Conservation (phyloP, 2,113 vertebrate genomes). For the Sceloporus undulatus region DNA sequence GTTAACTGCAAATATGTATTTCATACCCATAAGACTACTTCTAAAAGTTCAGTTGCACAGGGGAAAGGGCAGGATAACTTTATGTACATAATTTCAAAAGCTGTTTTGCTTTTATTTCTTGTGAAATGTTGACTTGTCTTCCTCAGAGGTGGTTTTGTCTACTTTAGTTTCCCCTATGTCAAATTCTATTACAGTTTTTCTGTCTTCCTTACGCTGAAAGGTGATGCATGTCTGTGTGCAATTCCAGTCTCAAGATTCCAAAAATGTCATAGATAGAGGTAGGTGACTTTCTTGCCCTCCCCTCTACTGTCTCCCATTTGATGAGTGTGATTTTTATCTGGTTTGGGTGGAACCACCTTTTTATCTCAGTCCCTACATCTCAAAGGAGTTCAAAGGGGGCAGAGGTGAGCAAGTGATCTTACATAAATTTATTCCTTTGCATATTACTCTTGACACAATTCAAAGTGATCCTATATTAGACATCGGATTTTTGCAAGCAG, state of each 20-base stretch:
- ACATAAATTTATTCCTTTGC: not conserved
- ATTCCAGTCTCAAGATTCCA: too few relatives aligned
- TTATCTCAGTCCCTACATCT: too few relatives aligned
- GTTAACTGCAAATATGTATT: slow-evolving; percentile 64
- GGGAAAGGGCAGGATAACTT: slow-evolving; percentile 38
- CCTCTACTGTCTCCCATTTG: too few relatives aligned
- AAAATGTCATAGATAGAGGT: too few relatives aligned
- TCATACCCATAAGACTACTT: slow-evolving; percentile 54
- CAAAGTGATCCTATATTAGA: not conserved
- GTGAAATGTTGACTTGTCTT: not conserved
- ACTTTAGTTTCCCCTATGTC: not conserved
- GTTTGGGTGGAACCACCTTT: too few relatives aligned
- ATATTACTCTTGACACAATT: not conserved
- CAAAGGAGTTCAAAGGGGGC: not conserved
- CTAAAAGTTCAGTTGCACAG: slow-evolving; percentile 68
- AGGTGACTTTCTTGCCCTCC: too few relatives aligned
- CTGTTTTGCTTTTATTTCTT: slow-evolving; percentile 12
- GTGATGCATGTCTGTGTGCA: not conserved
- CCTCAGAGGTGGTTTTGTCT: not conserved
- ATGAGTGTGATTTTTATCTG: too few relatives aligned
- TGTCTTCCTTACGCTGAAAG: not conserved
- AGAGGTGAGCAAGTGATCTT: not conserved
- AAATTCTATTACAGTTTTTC: not conserved
- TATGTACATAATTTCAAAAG: slow-evolving; percentile 26
- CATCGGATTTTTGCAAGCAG: not conserved